A percentile compares a stretch with the other conserved stretches of the same genome.
Evolutionary conservation across 2,797 vertebrate species (phyloP).

Genomic region (Aphelocoma californica): DNA sequence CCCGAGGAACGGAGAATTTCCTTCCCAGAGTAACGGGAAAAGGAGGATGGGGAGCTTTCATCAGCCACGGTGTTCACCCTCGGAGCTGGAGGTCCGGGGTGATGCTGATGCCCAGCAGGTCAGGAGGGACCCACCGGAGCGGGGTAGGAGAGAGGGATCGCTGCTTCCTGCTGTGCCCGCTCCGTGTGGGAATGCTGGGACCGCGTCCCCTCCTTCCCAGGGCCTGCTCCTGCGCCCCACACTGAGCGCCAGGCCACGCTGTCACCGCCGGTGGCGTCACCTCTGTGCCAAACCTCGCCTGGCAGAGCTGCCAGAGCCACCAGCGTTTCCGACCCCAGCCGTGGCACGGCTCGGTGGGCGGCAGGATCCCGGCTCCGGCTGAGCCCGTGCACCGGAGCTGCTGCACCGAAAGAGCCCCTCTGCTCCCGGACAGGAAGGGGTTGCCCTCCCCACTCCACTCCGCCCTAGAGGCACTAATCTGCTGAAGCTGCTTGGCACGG

Average conservation of each 20-base stretch:
- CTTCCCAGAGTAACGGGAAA: background rate
- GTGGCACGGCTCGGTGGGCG: fast-evolving
- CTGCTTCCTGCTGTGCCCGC: background rate
- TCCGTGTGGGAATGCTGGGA: background rate
- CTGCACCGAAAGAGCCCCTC: too few relatives aligned
- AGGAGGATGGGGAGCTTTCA: background rate
- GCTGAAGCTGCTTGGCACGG: background rate
- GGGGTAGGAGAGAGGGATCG: background rate
- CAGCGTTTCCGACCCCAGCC: background rate
- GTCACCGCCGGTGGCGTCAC: fast-evolving
- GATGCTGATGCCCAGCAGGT: background rate
- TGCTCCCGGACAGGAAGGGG: fast-evolving
- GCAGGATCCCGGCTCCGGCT: background rate
- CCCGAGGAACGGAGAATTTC: fast-evolving
- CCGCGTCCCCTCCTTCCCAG: fast-evolving
- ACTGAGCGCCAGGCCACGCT: fast-evolving
- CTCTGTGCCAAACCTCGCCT: too few relatives aligned
- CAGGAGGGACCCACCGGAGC: background rate
- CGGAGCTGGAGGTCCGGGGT: background rate
- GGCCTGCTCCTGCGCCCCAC: background rate
- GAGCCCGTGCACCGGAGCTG: background rate
- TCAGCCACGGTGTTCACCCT: background rate
- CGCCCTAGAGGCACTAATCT: fast-evolving
- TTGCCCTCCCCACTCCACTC: fast-evolving
- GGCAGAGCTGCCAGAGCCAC: background rate